These are phyloP conservation scores for Hemicordylus capensis DNA, from an alignment of 2,113 vertebrate species.

Conservation along the genomic window DNA sequence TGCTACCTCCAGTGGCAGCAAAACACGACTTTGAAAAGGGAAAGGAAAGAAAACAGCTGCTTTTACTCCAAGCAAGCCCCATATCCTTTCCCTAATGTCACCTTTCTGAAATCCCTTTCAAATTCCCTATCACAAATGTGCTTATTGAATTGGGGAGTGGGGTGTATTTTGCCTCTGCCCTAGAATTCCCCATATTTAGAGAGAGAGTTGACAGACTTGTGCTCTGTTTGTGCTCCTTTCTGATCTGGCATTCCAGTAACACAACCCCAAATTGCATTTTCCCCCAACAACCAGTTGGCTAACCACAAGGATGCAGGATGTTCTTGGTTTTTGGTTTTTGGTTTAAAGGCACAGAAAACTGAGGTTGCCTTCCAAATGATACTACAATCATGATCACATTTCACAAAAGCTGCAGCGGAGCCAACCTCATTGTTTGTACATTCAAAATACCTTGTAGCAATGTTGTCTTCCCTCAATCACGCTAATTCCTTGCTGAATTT, in stretches of 20 bases:
- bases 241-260: not conserved
- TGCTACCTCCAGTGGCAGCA: too few species aligned
- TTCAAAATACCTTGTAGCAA: slow-evolving; percentile 30
- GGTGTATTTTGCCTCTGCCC: not conserved
- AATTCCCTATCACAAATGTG: too few species aligned
- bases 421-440: slow-evolving; percentile 31
- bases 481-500: slow-evolving; percentile 44
- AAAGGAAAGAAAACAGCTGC: too few species aligned
- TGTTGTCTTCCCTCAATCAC: slow-evolving; percentile 36
- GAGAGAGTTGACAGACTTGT: not conserved
- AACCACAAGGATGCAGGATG: slow-evolving; percentile 4
- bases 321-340: too few species aligned
- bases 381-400: not conserved
- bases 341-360: not conserved
- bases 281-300: not conserved
- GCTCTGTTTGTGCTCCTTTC: slow-evolving; percentile 3
- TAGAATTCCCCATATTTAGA: not conserved
- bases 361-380: slow-evolving; percentile 2
- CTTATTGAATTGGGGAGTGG: too few species aligned
- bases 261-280: not conserved
- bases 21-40: too few species aligned
- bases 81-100: too few species aligned
- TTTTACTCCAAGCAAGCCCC: too few species aligned
- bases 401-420: slow-evolving; percentile 12
- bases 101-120: too few species aligned